Conservation (phyloP, 2,113 vertebrate species). For the Xiphophorus maculatus region DNA sequence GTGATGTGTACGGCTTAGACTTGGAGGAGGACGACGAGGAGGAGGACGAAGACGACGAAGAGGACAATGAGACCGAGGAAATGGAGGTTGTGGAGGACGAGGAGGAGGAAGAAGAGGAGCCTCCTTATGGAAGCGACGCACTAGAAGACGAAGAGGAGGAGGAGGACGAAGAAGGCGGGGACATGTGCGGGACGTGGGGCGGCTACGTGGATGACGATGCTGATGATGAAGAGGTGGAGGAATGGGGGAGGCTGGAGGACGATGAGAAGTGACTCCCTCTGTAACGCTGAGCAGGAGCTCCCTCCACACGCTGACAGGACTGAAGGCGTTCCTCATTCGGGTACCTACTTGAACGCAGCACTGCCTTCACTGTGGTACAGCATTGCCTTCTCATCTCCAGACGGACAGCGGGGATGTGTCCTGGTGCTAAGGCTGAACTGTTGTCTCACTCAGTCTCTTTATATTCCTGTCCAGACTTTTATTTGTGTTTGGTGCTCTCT, state of each 20-base stretch:
- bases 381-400: conserved; percentile 72
- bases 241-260: conserved; percentile 65
- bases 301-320: conserved; percentile 29
- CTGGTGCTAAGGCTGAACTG: conserved; percentile 77
- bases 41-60: neutral
- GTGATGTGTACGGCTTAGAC: conserved; percentile 63
- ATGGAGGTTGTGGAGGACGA: conserved; percentile 19
- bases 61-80: conserved; percentile 33
- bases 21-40: conserved; percentile 54
- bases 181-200: conserved; percentile 58
- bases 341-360: conserved; percentile 66
- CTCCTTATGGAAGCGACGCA: conserved; percentile 29
- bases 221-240: conserved; percentile 66
- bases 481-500: conserved; percentile 82
- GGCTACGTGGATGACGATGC: conserved; percentile 63
- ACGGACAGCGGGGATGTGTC: conserved; percentile 51
- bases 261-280: conserved; percentile 60
- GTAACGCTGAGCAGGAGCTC: conserved; percentile 27
- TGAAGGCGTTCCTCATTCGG: conserved; percentile 55
- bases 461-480: conserved; percentile 73
- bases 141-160: conserved; percentile 37
- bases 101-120: conserved; percentile 60
- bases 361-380: conserved; percentile 68
- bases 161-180: conserved; percentile 38
- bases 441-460: conserved; percentile 61